phyloP scores from a whole-genome alignment of 1,140 invertebrate species.

The Brachystomella parvula region DNA sequence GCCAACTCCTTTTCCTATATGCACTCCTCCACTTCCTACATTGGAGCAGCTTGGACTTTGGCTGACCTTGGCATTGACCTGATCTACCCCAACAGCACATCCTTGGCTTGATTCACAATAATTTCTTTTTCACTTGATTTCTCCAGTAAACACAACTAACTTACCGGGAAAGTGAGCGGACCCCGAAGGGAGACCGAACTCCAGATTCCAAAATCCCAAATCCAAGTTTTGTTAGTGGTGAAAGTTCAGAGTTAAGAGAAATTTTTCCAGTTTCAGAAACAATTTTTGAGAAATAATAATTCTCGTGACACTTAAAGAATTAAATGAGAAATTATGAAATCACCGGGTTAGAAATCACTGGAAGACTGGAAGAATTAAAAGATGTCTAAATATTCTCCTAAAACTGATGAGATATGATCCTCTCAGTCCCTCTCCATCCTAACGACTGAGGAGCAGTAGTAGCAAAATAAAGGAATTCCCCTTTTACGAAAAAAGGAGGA shows the following conservation, averaged over 20 bases:
- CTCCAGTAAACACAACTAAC: background rate
- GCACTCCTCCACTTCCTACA: background rate
- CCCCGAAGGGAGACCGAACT: background rate
- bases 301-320: too few relatives aligned
- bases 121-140: background rate
- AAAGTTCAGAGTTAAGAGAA: too few relatives aligned
- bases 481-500: too few relatives aligned
- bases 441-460: constrained; percentile 1
- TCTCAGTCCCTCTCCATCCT: background rate
- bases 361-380: too few relatives aligned
- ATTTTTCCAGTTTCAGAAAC: too few relatives aligned
- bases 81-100: background rate
- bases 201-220: constrained; percentile 7
- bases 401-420: background rate
- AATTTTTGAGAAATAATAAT: too few relatives aligned
- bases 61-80: too few relatives aligned
- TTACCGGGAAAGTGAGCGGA: constrained; percentile 2
- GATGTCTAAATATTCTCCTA: too few relatives aligned
- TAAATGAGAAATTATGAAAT: too few relatives aligned
- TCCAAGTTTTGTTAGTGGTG: too few relatives aligned
- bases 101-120: too few relatives aligned
- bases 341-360: too few relatives aligned
- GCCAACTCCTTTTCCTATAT: background rate
- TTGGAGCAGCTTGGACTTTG: background rate
- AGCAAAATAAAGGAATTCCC: background rate